Base-by-base conservation (phyloP, 2,797 vertebrate genomes). In the Prionace glauca region DNA sequence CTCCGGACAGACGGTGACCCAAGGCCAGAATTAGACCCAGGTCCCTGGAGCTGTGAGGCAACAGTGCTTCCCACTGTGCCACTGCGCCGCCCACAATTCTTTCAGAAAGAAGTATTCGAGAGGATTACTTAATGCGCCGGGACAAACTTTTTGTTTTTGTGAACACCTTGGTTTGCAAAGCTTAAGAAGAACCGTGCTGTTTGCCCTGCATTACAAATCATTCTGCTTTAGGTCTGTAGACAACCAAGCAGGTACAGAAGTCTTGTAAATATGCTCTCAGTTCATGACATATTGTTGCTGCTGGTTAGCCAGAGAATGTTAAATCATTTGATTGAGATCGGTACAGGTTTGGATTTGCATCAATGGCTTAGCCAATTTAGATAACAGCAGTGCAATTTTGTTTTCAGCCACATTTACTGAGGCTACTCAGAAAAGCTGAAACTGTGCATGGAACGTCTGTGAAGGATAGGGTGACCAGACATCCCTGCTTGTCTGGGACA, bases 241-340 rank as follows among this genome's bases (percentile, higher is more conserved):
- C 29, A 62, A 60, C 11, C 56, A 90, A 60, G 3, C 12, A 90
- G 29, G 56, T 60, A 60, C 29, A 62, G 24, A 12, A 92, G 8
- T 62, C 90, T n/a, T 92, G 62, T 67, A 92, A 67, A 92, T 67
- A 32, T 92, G 62, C 90, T 92, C 32, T n/a, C 7, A 67, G 90
- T 67, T 92, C 60, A 36, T 67, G 32, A 92, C 10, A 92, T 92
- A 92, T 67, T 92, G 60, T 62, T 11, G 18, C n/a, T 11, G 62
- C 32, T 62, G 62, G 24, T 92, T n/a, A 92, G n/a, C 65, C 67
- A 92, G 32, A 92, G 32, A 92, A 67, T 65, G 32, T n/a, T 91
- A 91, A 91, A 91, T 65, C 60, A 91, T 3, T 91, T 32, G 50
- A 16, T n/a, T 91, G 88, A 91, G 60, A 91, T 91, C 60, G 65